A percentile compares a stretch with the other conserved stretches of the same genome.
phyloP scores from a whole-genome alignment of 2,888 invertebrate genomes.

The Lumbricus terrestris region DNA sequence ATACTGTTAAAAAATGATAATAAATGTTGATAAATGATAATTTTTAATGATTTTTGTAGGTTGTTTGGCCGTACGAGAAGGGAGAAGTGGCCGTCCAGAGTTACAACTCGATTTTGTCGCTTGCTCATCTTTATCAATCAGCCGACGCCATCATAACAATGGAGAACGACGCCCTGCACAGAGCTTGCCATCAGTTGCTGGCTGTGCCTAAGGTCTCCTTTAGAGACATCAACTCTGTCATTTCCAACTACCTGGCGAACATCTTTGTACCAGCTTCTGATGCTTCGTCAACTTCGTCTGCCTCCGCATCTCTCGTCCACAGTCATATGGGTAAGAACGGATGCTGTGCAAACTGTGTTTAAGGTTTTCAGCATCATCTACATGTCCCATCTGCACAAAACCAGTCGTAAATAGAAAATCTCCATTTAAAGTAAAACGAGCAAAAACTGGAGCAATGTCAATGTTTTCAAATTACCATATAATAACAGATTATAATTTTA shows the following conservation, averaged over 20 bases:
- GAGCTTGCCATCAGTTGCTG: constrained; percentile 53
- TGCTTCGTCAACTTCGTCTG: neutral
- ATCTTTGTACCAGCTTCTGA: constrained; percentile 41
- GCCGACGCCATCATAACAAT: constrained; percentile 57
- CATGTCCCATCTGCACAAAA: too few relatives aligned
- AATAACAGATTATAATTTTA: too few relatives aligned
- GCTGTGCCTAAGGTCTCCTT: constrained; percentile 54
- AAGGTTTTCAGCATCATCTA: too few relatives aligned
- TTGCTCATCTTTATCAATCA: constrained; percentile 56
- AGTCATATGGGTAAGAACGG: constrained; percentile 22
- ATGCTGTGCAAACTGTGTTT: neutral
- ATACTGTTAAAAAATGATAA: too few relatives aligned
- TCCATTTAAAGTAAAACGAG: too few relatives aligned
- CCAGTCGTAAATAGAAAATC: too few relatives aligned
- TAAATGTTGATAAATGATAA: neutral
- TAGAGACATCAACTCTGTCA: constrained; percentile 53
- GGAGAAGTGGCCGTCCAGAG: constrained; percentile 61
- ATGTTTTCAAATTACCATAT: too few relatives aligned
- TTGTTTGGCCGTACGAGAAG: constrained; percentile 57
- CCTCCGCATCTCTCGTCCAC: constrained; percentile 11
- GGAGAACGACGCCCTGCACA: constrained; percentile 59
- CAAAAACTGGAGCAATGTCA: too few relatives aligned
- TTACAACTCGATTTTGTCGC: constrained; percentile 59
- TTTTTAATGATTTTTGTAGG: constrained; percentile 15
- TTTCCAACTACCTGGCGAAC: constrained; percentile 52